phyloP scores from a whole-genome alignment of 2,888 invertebrate genomes.

The Spodoptera exigua region DNA sequence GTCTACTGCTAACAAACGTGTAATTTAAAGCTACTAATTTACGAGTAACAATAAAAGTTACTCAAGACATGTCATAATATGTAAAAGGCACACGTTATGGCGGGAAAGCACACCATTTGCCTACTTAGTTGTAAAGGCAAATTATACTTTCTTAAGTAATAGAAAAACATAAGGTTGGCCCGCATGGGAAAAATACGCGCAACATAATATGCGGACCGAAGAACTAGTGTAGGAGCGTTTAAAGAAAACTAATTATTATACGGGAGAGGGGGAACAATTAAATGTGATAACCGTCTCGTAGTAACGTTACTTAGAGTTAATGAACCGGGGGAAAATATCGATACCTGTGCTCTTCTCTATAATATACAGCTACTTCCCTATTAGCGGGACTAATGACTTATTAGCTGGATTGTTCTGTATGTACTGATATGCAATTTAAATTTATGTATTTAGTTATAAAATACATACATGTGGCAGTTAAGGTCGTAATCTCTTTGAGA shows the following conservation, averaged over 20 bases:
- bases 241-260: slow-evolving; percentile 34
- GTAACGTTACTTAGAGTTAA: slow-evolving; percentile 21
- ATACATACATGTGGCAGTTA: too few species aligned
- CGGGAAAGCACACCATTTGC: slow-evolving; percentile 45
- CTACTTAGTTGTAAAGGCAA: slow-evolving; percentile 52
- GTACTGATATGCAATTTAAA: too few species aligned
- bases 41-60: slow-evolving; percentile 51
- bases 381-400: too few species aligned
- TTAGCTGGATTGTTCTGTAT: too few species aligned
- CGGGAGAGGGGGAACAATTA: slow-evolving; percentile 29
- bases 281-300: slow-evolving; percentile 17
- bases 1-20: slow-evolving; percentile 17
- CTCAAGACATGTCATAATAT: slow-evolving; percentile 47
- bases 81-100: slow-evolving; percentile 39
- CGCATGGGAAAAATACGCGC: slow-evolving; percentile 46
- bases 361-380: too few species aligned
- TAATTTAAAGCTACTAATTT: slow-evolving; percentile 34
- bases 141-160: slow-evolving; percentile 50
- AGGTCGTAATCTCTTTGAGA: too few species aligned
- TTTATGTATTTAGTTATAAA: too few species aligned
- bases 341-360: too few species aligned
- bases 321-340: slow-evolving; percentile 7
- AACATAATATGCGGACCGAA: slow-evolving; percentile 26
- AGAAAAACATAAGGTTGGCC: slow-evolving; percentile 37
- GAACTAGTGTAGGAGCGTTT: slow-evolving; percentile 21